Evolutionary conservation across 1,140 invertebrate genomes (phyloP), one percentile per base, ranked within the genome.

Genomic region (Notospermus geniculatus): DNA sequence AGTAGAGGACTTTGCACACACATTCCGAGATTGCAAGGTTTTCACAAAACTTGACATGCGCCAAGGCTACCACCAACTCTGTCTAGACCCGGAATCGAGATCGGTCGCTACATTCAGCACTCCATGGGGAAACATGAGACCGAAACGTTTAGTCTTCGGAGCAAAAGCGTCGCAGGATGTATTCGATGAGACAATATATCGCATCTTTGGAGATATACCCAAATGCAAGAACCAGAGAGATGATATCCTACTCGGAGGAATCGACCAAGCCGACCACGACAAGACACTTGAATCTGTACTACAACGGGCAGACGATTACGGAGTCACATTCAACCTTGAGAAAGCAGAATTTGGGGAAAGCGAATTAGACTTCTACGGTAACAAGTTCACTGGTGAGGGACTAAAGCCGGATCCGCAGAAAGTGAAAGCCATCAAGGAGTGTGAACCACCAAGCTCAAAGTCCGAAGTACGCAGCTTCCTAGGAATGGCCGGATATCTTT

Each of bases 381-480:
- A 69, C 9, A 32, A 29, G 30, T 69, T 72, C 52, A 65, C 60
- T 22, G 50, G 54, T 19, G 28, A 67, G 30, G 67, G 69, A 46
- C 43, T 75, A 13, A 59, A 64, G 54, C 67, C 64, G 19, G 61
- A 63, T 25, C 17, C 41, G 11, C 60, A 58, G 2, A 77, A 75
- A 62, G 62, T 72, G 0, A 19, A 54, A 45, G 58, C 69, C 25
- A 72, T 65, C 25, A 62, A 67, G 29, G 53, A 65, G 55, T 57
- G 60, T 13, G 55, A 61, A 54, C 52, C 61, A 39, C 57, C 67
- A 54, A 25, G 36, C 58, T 67, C 70, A n/a, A 67, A 53, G 23
- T 62, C 63, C 57, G 58, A 32, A 63, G 58, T 72, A 2, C 9
- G 63, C 25, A 62, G 63, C 36, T 73, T 75, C 36, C 52, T 74